phyloP scores from a whole-genome alignment of 1,140 invertebrate species.

The Bradynema listronoti region DNA sequence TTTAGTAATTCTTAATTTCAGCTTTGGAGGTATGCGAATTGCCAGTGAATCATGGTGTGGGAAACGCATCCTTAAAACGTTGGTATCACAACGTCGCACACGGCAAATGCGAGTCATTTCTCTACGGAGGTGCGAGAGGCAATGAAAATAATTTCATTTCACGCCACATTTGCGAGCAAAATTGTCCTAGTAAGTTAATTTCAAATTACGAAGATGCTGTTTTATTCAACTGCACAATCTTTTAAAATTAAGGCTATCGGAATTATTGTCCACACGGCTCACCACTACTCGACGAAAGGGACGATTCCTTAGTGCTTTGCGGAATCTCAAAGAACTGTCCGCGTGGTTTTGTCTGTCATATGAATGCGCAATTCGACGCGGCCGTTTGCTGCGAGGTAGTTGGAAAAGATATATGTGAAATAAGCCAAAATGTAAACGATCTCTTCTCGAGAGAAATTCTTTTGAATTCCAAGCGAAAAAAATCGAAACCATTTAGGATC shows the following conservation, averaged over 20 bases:
- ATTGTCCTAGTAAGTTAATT: conserved; percentile 35
- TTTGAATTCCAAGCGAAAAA: background rate
- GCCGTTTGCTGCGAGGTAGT: conserved; percentile 49
- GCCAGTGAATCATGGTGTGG: conserved; percentile 40
- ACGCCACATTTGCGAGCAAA: conserved; percentile 39
- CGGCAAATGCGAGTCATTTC: conserved; percentile 27
- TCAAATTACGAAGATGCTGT: conserved; percentile 1
- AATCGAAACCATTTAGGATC: conserved; percentile 35
- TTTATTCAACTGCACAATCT: background rate
- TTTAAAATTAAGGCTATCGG: conserved; percentile 39
- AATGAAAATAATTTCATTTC: conserved; percentile 81
- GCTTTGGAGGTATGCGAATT: conserved; percentile 44
- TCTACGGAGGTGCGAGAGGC: conserved; percentile 39
- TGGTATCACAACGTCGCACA: conserved; percentile 47
- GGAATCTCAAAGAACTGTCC: conserved; percentile 53
- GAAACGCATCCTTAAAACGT: conserved; percentile 35
- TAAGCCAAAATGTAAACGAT: too few relatives aligned
- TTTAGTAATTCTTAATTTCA: too few relatives aligned
- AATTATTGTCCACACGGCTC: conserved; percentile 53
- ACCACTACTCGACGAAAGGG: conserved; percentile 36
- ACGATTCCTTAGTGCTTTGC: conserved; percentile 34
- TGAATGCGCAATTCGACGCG: conserved; percentile 47
- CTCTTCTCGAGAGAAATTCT: background rate
- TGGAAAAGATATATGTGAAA: conserved; percentile 5
- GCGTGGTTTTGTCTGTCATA: conserved; percentile 52